phyloP scores from a whole-genome alignment of 2,113 vertebrate genomes.

The Pseudopipra pipra region DNA sequence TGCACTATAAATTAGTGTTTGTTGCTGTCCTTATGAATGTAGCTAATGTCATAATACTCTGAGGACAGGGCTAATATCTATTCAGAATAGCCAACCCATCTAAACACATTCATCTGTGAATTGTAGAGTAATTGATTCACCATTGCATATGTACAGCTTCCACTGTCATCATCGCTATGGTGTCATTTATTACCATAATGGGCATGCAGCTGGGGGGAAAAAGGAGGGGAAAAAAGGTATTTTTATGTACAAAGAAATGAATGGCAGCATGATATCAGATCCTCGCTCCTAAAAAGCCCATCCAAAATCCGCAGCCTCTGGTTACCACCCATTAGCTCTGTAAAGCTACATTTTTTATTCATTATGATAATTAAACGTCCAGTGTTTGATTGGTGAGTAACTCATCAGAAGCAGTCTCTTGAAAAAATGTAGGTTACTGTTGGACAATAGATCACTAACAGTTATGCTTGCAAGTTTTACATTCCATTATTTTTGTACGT shows the following conservation, averaged over 20 bases:
- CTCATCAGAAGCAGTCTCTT: neutral
- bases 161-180: neutral
- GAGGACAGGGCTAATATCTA: neutral
- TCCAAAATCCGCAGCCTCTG: neutral
- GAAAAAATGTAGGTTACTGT: neutral
- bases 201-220: neutral
- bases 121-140: neutral
- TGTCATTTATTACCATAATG: neutral
- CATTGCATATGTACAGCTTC: neutral
- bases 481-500: neutral
- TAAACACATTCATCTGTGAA: neutral
- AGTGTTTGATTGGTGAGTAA: neutral
- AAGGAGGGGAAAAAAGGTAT: rapidly evolving
- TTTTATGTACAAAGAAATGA: neutral
- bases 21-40: neutral
- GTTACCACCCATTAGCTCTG: neutral
- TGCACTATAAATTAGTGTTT: neutral
- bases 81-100: neutral
- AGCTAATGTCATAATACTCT: neutral
- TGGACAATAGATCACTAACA: neutral
- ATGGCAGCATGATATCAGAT: neutral
- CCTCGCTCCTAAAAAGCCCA: neutral
- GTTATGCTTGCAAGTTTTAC: neutral
- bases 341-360: neutral
- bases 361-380: neutral